Conservation (phyloP, 2,888 invertebrate genomes). For the Trachelus tabidus region DNA sequence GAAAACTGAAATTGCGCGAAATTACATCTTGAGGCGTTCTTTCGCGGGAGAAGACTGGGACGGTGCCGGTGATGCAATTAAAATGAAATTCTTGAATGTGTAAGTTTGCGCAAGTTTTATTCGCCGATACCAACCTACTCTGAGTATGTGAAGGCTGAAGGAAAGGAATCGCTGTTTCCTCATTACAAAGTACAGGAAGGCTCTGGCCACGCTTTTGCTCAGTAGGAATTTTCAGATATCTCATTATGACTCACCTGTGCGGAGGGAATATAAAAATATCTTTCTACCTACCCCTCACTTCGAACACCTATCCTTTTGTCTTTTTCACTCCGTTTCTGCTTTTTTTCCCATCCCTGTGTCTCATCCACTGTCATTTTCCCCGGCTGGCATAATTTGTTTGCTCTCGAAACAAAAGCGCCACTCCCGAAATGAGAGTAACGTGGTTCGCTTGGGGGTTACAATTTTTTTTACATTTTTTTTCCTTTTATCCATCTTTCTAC, state of each 20-base stretch:
- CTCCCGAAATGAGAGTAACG: conserved; percentile 8
- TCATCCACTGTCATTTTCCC: conserved; percentile 11
- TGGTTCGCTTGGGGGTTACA: background rate
- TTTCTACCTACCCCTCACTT: conserved; percentile 15
- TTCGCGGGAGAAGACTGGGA: background rate
- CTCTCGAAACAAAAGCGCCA: conserved; percentile 1
- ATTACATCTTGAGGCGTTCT: background rate
- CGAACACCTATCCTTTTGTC: conserved; percentile 12
- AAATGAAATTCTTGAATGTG: conserved; percentile 43
- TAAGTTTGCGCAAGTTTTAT: conserved; percentile 29
- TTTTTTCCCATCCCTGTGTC: conserved; percentile 19
- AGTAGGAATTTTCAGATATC: conserved; percentile 44
- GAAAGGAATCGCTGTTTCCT: conserved; percentile 16
- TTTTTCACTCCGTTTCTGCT: background rate
- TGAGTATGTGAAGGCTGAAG: background rate
- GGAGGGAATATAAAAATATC: conserved; percentile 35
- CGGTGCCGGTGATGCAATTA: conserved; percentile 32
- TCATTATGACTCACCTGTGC: conserved; percentile 39
- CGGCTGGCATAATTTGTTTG: conserved; percentile 2
- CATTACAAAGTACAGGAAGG: conserved; percentile 19
- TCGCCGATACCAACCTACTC: conserved; percentile 3
- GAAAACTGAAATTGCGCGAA: background rate
- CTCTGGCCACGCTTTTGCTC: conserved; percentile 38
- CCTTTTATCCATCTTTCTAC: conserved; percentile 11
- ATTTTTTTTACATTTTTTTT: background rate